Evolutionary conservation across 1,140 invertebrate genomes (phyloP), one percentile per base, ranked within the genome.

Genomic region (Brachionus koreanus): DNA sequence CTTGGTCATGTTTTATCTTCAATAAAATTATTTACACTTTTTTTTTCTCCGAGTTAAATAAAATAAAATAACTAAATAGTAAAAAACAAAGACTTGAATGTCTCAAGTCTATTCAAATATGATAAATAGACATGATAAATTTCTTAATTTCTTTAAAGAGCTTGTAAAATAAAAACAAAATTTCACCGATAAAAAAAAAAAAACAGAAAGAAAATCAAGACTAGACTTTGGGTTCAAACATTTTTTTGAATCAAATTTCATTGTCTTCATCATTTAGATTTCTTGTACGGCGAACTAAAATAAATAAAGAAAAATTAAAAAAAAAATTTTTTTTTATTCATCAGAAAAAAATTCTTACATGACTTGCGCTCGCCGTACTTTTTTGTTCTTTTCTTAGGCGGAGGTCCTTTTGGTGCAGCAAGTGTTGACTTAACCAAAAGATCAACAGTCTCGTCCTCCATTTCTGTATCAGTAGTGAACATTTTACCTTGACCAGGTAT

Each of bases 391-490:
- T 79, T 79, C 35, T 79, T 79, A 1, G 76, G 76, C 49, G 76
- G 76, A 23, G 35, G 49, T 19, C 76, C 76, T 12, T 79, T 79
- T 4, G 76, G 76, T 6, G 39, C 76, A 9, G 76, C n/a, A 4
- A 79, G 16, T 23, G 76, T 43, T 19, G 76, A 61, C 39, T 79
- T 79, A 6, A 79, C 33, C 9, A 79, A 61, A 61, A 79, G 37
- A 16, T 79, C 76, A 37, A 79, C 61, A 57, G 76, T 79, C 33
- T 79, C 76, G 57, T 79, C 76, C 39, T 79, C 76, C 65, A 69
- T 69, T 16, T 79, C 76, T 61, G 76, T 79, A 43, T 79, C 76
- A 16, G 76, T 79, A 39, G 76, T 79, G 33, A 79, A 79, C 49
- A 43, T 61, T 79, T 79, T 79, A 74, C 69, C 69, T 46, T 72